phyloP scores from a whole-genome alignment of 2,888 invertebrate species.

The Lissocephala sabroskyi region DNA sequence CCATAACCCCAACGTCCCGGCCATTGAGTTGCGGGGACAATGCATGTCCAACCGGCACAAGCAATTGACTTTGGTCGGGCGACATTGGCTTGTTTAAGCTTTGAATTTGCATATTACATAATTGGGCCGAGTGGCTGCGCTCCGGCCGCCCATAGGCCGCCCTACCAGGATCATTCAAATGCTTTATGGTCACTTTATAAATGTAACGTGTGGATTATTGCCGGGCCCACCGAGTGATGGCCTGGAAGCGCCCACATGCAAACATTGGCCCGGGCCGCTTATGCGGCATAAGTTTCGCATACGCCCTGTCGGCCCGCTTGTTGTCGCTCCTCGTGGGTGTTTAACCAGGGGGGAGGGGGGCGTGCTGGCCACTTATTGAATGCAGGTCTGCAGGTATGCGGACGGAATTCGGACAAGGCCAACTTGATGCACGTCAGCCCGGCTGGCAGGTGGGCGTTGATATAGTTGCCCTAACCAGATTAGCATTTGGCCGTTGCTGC shows the following conservation, averaged over 20 bases:
- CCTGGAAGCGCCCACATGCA: slow-evolving; percentile 11
- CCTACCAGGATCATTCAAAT: slow-evolving; percentile 24
- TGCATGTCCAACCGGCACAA: not conserved
- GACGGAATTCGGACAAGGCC: not conserved
- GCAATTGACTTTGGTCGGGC: not conserved
- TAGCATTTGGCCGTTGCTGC: slow-evolving; percentile 21
- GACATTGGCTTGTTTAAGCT: slow-evolving; percentile 18
- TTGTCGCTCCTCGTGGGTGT: not conserved
- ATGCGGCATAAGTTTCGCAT: slow-evolving; percentile 46
- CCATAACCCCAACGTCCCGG: no score
- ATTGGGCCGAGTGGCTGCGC: slow-evolving; percentile 24
- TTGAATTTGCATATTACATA: slow-evolving; percentile 52
- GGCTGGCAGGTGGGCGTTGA: slow-evolving; percentile 20
- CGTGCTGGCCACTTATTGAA: slow-evolving; percentile 37
- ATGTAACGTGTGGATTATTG: slow-evolving; percentile 32
- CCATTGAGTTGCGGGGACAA: no score
- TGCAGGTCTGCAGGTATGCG: slow-evolving; percentile 25
- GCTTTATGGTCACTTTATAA: slow-evolving; percentile 47
- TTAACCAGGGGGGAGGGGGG: not conserved
- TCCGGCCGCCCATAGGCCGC: slow-evolving; percentile 1
- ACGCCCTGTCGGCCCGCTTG: slow-evolving; percentile 28
- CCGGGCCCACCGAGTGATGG: slow-evolving; percentile 9
- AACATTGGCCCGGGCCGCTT: slow-evolving; percentile 46
- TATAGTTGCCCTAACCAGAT: slow-evolving; percentile 36
- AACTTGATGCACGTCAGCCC: slow-evolving; percentile 34